These are phyloP conservation scores for Gymnocypris eckloni DNA, from an alignment of 2,797 vertebrate species.

Conservation along the genomic window DNA sequence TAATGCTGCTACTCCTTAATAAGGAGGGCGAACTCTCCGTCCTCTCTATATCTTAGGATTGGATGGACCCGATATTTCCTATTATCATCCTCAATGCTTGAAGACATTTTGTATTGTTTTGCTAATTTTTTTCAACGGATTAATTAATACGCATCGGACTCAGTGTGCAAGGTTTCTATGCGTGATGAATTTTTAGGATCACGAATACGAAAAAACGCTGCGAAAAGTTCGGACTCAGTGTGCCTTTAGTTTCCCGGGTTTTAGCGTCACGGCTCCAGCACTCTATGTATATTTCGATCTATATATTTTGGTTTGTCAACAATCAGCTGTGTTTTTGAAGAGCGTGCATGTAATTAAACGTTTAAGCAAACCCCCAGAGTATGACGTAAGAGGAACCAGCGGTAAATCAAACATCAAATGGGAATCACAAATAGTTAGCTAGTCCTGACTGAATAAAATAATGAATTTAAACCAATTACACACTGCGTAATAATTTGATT, in stretches of 20 bases:
- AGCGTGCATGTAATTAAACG: neutral
- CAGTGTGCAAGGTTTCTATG: too few species aligned
- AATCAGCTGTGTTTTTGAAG: neutral
- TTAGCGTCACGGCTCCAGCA: neutral
- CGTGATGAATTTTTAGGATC: too few species aligned
- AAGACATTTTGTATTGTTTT: too few species aligned
- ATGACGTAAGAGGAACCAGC: conserved; percentile 52
- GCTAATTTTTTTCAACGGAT: too few species aligned
- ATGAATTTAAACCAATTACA: neutral
- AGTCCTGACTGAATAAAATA: conserved; percentile 15
- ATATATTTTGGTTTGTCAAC: neutral
- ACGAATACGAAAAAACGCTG: too few species aligned
- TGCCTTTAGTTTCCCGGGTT: neutral
- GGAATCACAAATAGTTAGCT: neutral
- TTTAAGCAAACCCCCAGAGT: neutral
- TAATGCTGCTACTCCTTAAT: too few species aligned
- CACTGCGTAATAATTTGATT: neutral
- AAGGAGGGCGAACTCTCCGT: too few species aligned
- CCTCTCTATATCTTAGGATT: too few species aligned
- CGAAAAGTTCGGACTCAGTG: too few species aligned
- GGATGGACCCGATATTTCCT: too few species aligned
- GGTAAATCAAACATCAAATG: neutral
- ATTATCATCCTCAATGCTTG: too few species aligned
- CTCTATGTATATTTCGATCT: neutral
- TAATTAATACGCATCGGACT: too few species aligned